Conservation (phyloP, 2,888 invertebrate genomes). For the Drosophila eohydei region DNA sequence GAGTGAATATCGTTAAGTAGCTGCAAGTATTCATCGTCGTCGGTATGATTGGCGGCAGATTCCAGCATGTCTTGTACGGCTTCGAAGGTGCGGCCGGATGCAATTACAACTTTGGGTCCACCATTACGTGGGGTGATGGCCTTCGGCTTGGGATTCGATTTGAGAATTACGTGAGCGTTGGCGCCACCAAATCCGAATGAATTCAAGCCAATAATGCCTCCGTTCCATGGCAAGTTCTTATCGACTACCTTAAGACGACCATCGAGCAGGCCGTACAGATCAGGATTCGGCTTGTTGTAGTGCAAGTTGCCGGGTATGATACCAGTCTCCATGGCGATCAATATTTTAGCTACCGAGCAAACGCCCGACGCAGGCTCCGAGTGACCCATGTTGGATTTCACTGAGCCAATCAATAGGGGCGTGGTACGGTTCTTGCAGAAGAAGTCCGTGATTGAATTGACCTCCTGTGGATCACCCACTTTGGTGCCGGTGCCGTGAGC, state of each 20-base stretch:
- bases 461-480: slow-evolving; percentile 99
- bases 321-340: slow-evolving; percentile 96
- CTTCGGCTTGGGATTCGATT: slow-evolving; percentile 91
- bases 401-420: slow-evolving; percentile 96
- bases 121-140: slow-evolving; percentile 86
- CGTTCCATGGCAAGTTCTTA: slow-evolving; percentile 92
- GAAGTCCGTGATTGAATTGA: slow-evolving; percentile 96
- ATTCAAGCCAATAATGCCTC: slow-evolving; percentile 96
- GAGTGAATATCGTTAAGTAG: slow-evolving; percentile 91
- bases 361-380: slow-evolving; percentile 97
- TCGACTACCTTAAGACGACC: slow-evolving; percentile 96
- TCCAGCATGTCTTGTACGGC: slow-evolving; percentile 89
- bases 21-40: slow-evolving; percentile 91
- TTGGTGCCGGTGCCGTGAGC: slow-evolving; percentile 99
- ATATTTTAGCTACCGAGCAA: slow-evolving; percentile 94
- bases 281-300: slow-evolving; percentile 93
- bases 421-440: slow-evolving; percentile 92
- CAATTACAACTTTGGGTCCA: slow-evolving; percentile 89
- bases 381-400: slow-evolving; percentile 99
- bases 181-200: slow-evolving; percentile 99
- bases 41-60: slow-evolving; percentile 87
- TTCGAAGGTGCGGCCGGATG: slow-evolving; percentile 94
- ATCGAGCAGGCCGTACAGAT: slow-evolving; percentile 95
- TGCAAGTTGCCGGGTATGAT: slow-evolving; percentile 96
- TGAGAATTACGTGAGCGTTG: slow-evolving; percentile 95